These are phyloP conservation scores for Oxycera nigricornis DNA, from an alignment of 2,888 invertebrate genomes.

Conservation along the genomic window DNA sequence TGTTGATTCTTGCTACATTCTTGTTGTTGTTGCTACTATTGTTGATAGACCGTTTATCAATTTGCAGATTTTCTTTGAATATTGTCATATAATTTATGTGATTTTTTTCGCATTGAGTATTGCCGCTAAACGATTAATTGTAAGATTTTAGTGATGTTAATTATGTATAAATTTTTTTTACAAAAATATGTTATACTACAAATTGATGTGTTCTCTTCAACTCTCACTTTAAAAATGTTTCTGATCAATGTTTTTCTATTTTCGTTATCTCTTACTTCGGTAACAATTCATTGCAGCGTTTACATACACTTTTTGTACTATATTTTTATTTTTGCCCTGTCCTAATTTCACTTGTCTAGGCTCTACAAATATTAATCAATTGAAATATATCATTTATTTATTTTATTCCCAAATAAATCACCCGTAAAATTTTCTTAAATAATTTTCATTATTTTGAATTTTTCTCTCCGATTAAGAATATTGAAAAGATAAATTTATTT, in stretches of 20 bases:
- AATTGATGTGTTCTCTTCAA: not conserved
- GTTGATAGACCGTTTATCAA: not conserved
- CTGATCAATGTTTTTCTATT: constrained; percentile 6
- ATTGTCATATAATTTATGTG: constrained; percentile 36
- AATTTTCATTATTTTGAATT: too few relatives aligned
- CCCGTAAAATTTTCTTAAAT: too few relatives aligned
- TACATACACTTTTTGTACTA: too few relatives aligned
- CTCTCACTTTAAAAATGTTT: not conserved
- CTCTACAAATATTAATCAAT: too few relatives aligned
- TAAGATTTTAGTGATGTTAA: not conserved
- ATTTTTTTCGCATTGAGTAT: too few relatives aligned
- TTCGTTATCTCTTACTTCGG: too few relatives aligned
- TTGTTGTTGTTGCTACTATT: constrained; percentile 22
- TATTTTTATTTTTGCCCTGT: not conserved
- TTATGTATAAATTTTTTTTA: not conserved
- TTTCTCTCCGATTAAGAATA: too few relatives aligned
- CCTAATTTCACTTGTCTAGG: too few relatives aligned
- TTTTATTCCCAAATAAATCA: too few relatives aligned
- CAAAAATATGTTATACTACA: not conserved
- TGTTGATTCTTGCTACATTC: constrained; percentile 33
- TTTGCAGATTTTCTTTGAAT: constrained; percentile 45
- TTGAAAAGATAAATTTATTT: too few relatives aligned
- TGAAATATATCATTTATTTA: too few relatives aligned
- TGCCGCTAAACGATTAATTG: not conserved
- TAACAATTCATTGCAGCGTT: too few relatives aligned